A percentile compares a stretch with the other conserved stretches of the same genome.
phyloP scores from a whole-genome alignment of 2,888 invertebrate species.

The Cephus spinipes region DNA sequence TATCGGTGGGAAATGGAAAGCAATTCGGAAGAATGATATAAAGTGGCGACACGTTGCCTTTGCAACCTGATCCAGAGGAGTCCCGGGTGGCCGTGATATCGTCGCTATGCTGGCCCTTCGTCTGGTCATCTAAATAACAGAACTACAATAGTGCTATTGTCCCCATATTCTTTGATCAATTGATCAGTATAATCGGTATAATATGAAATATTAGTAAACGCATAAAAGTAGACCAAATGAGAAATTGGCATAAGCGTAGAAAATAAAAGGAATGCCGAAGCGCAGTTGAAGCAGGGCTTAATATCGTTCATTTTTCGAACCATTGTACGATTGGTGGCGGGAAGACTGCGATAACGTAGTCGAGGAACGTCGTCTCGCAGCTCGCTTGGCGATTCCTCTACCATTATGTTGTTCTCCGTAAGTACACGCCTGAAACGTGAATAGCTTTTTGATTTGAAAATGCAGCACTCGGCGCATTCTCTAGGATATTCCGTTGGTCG shows the following conservation, averaged over 20 bases:
- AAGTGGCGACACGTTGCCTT: slow-evolving; percentile 52
- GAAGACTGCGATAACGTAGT: slow-evolving; percentile 56
- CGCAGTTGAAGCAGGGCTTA: too few species aligned
- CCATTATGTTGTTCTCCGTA: slow-evolving; percentile 57
- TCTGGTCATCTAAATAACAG: slow-evolving; percentile 57
- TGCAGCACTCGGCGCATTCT: too few species aligned
- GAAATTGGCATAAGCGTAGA: too few species aligned
- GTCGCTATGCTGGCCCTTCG: slow-evolving; percentile 71
- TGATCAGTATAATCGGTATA: too few species aligned
- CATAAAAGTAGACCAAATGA: too few species aligned
- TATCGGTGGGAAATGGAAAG: neutral
- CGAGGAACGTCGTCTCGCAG: slow-evolving; percentile 56
- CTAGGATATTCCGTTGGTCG: too few species aligned
- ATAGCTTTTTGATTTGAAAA: neutral
- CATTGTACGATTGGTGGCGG: slow-evolving; percentile 61
- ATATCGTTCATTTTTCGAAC: slow-evolving; percentile 38
- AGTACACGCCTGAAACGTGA: slow-evolving; percentile 54
- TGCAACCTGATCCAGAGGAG: slow-evolving; percentile 46
- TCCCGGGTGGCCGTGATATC: slow-evolving; percentile 66
- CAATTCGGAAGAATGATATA: slow-evolving; percentile 8
- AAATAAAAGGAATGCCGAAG: too few species aligned
- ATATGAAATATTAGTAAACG: too few species aligned
- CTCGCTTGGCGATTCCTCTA: slow-evolving; percentile 57
- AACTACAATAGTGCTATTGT: neutral
- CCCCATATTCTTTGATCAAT: too few species aligned